Conservation (phyloP, 2,797 vertebrate species). For the Poeciliopsis paucimaculata region DNA sequence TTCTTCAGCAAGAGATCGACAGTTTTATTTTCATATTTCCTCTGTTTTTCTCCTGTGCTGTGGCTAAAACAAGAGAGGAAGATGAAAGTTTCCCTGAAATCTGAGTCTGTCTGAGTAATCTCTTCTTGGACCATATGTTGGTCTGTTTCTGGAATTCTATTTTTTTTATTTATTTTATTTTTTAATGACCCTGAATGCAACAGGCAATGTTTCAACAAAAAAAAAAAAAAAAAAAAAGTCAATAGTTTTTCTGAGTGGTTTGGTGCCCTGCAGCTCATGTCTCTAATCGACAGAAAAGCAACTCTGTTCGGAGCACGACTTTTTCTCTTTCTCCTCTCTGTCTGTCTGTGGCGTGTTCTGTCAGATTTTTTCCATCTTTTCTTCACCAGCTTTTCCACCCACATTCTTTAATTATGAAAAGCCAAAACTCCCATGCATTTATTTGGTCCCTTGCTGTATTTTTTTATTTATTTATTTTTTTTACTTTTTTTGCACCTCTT, state of each 20-base stretch:
- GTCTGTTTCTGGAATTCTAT: constrained; percentile 5
- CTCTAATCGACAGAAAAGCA: constrained; percentile 43
- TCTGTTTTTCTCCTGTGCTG: constrained; percentile 18
- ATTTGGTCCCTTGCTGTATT: not conserved
- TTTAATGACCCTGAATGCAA: constrained; percentile 24
- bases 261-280: constrained; percentile 44
- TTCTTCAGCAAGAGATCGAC: constrained; percentile 50
- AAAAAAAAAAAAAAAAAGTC: constrained; percentile 25
- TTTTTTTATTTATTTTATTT: not conserved
- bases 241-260: constrained; percentile 49
- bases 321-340: constrained; percentile 20
- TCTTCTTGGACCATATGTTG: constrained; percentile 25
- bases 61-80: constrained; percentile 26
- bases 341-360: constrained; percentile 14
- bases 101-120: constrained; percentile 52
- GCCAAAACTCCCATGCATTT: constrained; percentile 4
- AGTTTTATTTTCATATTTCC: constrained; percentile 41
- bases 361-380: not conserved
- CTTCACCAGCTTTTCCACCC: not conserved
- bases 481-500: not conserved
- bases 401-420: not conserved
- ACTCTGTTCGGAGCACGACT: constrained; percentile 9
- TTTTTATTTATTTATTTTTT: not conserved
- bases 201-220: constrained; percentile 22
- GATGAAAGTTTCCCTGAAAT: constrained; percentile 46